phyloP scores from a whole-genome alignment of 1,140 invertebrate species.

The Helicoverpa armigera region DNA sequence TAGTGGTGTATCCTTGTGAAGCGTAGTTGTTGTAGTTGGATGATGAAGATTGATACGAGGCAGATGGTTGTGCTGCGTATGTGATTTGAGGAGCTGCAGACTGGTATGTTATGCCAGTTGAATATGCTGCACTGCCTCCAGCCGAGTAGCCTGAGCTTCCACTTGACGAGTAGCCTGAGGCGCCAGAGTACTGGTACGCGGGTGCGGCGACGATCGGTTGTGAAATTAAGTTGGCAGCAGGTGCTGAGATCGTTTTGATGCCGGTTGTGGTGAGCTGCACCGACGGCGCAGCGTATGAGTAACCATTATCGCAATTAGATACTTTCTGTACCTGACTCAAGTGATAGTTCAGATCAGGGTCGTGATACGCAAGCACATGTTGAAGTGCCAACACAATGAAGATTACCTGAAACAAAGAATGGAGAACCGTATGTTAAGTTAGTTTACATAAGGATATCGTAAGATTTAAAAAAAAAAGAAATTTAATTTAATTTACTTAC shows the following conservation, averaged over 20 bases:
- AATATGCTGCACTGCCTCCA: slow-evolving; percentile 38
- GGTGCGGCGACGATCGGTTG: slow-evolving; percentile 57
- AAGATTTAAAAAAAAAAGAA: not conserved
- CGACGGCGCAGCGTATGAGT: slow-evolving; percentile 78
- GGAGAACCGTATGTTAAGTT: not conserved
- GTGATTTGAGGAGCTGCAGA: slow-evolving; percentile 52
- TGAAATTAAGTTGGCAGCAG: slow-evolving; percentile 50
- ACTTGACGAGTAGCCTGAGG: slow-evolving; percentile 51
- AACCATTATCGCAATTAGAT: slow-evolving; percentile 76
- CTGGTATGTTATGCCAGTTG: slow-evolving; percentile 58
- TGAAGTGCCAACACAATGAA: slow-evolving; percentile 62
- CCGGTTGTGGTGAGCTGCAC: slow-evolving; percentile 73
- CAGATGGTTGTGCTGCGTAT: slow-evolving; percentile 61
- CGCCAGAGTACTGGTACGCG: slow-evolving; percentile 58
- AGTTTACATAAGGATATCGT: not conserved
- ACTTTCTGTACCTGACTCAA: slow-evolving; percentile 76
- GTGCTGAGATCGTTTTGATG: slow-evolving; percentile 62
- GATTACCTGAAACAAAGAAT: slow-evolving; percentile 71
- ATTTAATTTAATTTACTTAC: slow-evolving; percentile 56
- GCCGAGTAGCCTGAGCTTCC: slow-evolving; percentile 44
- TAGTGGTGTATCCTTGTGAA: slow-evolving; percentile 61
- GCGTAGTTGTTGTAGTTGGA: slow-evolving; percentile 56
- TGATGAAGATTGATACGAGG: slow-evolving; percentile 69
- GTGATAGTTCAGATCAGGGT: slow-evolving; percentile 85
- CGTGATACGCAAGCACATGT: slow-evolving; percentile 77